These are phyloP conservation scores for Jacana jacana DNA, from an alignment of 2,113 vertebrate species.

Conservation along the genomic window DNA sequence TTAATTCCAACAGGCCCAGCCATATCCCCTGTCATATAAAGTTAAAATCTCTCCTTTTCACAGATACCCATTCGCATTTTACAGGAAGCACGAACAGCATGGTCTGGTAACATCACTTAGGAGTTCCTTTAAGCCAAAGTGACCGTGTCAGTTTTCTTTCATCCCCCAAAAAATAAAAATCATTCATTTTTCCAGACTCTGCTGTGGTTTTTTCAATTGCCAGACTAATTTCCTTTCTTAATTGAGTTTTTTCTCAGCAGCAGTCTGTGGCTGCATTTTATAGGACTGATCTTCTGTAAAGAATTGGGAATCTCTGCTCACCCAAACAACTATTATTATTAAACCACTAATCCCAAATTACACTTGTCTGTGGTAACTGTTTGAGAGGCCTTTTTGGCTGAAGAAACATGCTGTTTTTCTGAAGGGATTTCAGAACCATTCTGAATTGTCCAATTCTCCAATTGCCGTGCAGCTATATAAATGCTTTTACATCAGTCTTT, in stretches of 20 bases:
- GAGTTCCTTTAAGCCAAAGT: neutral
- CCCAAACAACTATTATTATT: conserved; percentile 11
- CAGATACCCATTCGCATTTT: neutral
- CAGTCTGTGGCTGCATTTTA: conserved; percentile 35
- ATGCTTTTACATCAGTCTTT: neutral
- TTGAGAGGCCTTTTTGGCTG: neutral
- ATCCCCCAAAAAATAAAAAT: neutral
- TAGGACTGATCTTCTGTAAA: conserved; percentile 15
- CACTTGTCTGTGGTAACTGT: neutral
- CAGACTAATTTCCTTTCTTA: conserved; percentile 37
- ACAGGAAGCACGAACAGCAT: neutral
- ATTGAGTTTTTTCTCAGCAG: conserved; percentile 8
- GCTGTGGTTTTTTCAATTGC: conserved; percentile 32
- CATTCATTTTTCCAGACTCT: neutral
- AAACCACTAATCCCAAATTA: neutral
- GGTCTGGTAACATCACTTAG: neutral
- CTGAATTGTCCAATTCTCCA: neutral
- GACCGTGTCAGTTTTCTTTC: neutral
- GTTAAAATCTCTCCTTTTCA: neutral
- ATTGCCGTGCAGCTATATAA: neutral
- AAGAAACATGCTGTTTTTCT: neutral
- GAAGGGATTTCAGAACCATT: neutral
- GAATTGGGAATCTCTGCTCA: conserved; percentile 11
- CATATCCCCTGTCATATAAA: too few species aligned
- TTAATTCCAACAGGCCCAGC: too few species aligned